Conservation (phyloP, 2,888 invertebrate genomes). For the Drosophila parthenogenetica region DNA sequence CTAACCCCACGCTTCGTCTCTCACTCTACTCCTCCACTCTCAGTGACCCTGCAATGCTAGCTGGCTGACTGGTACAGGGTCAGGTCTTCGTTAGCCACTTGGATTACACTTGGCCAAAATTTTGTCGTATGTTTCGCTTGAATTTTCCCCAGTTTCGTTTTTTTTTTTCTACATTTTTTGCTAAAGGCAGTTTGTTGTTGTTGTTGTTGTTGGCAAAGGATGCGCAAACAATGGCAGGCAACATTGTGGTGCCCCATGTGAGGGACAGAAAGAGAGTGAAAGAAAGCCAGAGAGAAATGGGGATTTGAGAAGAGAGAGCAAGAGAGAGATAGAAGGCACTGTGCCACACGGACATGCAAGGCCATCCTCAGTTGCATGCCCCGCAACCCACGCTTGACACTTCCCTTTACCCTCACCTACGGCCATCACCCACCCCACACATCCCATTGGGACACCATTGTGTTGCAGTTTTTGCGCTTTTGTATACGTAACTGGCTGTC, state of each 20-base stretch:
- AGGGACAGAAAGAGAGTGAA: not conserved
- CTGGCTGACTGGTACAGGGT: conserved; percentile 10
- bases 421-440: conserved; percentile 7
- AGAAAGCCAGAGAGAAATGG: not conserved
- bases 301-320: not conserved
- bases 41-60: not conserved
- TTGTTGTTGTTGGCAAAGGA: conserved; percentile 36
- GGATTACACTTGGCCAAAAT: conserved; percentile 65
- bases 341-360: conserved; percentile 49
- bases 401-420: not conserved
- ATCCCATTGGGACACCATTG: conserved; percentile 19
- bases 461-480: conserved; percentile 52
- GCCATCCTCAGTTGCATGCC: conserved; percentile 42
- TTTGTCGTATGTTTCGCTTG: conserved; percentile 33
- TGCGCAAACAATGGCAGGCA: conserved; percentile 51
- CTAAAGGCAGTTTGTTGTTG: conserved; percentile 29
- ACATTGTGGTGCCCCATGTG: conserved; percentile 33
- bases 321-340: not conserved
- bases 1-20: not conserved
- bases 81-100: conserved; percentile 51
- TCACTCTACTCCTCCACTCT: too few relatives aligned
- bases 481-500: conserved; percentile 54
- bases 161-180: conserved; percentile 11
- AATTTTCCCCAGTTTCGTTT: conserved; percentile 9
- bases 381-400: conserved; percentile 13